These are phyloP conservation scores for Meloe dianella DNA, from an alignment of 2,888 invertebrate species.

Conservation along the genomic window DNA sequence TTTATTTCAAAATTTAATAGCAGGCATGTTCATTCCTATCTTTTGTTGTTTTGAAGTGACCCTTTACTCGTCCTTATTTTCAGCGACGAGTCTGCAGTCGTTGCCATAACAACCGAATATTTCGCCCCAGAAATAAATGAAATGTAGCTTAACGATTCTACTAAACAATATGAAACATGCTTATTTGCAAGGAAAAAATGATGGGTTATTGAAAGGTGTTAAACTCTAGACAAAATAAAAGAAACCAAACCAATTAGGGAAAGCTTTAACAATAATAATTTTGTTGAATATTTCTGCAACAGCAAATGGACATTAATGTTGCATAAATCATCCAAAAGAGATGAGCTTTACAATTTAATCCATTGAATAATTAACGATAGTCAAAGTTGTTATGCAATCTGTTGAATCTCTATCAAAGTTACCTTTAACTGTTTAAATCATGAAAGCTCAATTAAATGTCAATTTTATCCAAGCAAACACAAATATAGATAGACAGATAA, in stretches of 20 bases:
- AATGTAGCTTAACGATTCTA: constrained; percentile 19
- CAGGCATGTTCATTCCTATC: constrained; percentile 26
- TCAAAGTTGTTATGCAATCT: background rate
- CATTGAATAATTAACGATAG: background rate
- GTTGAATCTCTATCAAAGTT: background rate
- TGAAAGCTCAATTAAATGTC: background rate
- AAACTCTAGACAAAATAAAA: background rate
- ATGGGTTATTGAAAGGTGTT: background rate
- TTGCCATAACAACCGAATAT: constrained; percentile 34
- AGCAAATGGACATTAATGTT: background rate
- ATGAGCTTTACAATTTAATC: background rate
- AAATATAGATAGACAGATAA: background rate
- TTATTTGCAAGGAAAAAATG: background rate
- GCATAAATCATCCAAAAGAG: background rate
- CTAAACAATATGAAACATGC: background rate
- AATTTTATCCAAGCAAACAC: background rate
- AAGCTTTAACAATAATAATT: background rate
- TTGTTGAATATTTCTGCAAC: background rate
- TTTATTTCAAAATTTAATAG: constrained; percentile 9
- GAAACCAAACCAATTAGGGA: background rate
- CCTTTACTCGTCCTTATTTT: constrained; percentile 29
- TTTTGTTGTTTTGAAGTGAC: constrained; percentile 27
- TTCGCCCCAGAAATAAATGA: constrained; percentile 22
- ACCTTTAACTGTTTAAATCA: background rate
- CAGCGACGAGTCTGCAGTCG: constrained; percentile 27